phyloP scores from a whole-genome alignment of 2,113 vertebrate species.

The Petroica traversi region DNA sequence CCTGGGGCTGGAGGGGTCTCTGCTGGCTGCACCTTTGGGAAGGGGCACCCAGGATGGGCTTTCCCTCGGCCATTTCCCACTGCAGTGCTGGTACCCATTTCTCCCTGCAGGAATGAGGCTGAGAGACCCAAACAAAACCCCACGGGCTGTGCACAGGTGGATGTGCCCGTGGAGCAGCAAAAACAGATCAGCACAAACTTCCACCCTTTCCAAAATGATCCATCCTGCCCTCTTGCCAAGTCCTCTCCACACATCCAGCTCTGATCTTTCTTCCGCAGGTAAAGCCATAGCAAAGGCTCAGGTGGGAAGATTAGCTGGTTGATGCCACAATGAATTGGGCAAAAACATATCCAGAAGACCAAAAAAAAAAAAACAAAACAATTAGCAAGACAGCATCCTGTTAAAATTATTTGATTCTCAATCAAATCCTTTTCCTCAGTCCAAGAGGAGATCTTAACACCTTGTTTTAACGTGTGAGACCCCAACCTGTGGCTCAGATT shows the following conservation, averaged over 20 bases:
- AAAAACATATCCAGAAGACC: background rate
- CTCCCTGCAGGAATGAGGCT: background rate
- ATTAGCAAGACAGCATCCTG: background rate
- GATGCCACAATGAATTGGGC: background rate
- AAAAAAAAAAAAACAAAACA: no score
- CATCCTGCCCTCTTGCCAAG: background rate
- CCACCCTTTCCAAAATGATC: background rate
- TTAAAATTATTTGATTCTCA: background rate
- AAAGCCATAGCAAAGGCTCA: background rate
- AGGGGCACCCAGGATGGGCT: no score
- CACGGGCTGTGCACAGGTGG: accelerated
- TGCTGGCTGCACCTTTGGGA: no score
- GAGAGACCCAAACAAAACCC: background rate
- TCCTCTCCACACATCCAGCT: background rate
- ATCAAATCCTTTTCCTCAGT: background rate
- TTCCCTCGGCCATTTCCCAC: background rate
- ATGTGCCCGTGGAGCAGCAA: background rate
- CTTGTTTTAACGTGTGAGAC: accelerated
- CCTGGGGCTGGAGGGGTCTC: background rate
- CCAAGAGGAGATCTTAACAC: background rate
- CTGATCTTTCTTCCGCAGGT: background rate
- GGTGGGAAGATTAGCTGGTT: background rate
- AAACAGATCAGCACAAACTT: background rate
- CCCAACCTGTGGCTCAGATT: background rate
- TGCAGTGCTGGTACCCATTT: accelerated